A percentile compares a stretch with the other conserved stretches of the same genome.
Evolutionary conservation across 2,797 vertebrate genomes (phyloP).

Genomic region (Sarcophilus harrisii): DNA sequence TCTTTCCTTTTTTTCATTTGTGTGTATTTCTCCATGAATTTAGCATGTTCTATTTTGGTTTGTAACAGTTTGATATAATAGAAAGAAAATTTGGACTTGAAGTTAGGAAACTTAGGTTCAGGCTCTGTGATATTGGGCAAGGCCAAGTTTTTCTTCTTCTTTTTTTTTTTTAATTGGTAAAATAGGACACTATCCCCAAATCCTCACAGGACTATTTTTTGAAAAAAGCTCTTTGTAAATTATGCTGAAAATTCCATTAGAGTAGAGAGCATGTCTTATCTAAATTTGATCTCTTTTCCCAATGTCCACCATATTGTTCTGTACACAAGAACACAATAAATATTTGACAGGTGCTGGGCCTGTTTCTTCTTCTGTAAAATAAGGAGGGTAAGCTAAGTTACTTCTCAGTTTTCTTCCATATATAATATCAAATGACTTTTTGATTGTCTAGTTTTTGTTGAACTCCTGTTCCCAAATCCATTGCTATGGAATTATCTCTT

Average conservation of each 20-base stretch:
- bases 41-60: neutral
- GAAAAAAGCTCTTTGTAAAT: neutral
- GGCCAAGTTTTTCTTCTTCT: too few species aligned
- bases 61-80: neutral
- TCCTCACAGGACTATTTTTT: neutral
- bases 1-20: neutral
- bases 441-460: neutral
- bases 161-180: neutral
- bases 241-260: neutral
- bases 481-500: neutral
- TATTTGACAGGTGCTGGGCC: neutral
- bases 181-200: neutral
- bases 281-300: neutral
- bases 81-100: neutral
- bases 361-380: constrained; percentile 21
- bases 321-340: too few species aligned
- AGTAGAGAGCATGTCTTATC: neutral
- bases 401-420: neutral
- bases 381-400: neutral
- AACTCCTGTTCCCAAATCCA: neutral
- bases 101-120: neutral
- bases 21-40: neutral
- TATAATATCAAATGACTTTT: neutral
- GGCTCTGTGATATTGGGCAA: neutral
- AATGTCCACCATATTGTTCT: neutral